Base-by-base conservation (phyloP, 2,888 invertebrate genomes). In the Tinea trinotella region DNA sequence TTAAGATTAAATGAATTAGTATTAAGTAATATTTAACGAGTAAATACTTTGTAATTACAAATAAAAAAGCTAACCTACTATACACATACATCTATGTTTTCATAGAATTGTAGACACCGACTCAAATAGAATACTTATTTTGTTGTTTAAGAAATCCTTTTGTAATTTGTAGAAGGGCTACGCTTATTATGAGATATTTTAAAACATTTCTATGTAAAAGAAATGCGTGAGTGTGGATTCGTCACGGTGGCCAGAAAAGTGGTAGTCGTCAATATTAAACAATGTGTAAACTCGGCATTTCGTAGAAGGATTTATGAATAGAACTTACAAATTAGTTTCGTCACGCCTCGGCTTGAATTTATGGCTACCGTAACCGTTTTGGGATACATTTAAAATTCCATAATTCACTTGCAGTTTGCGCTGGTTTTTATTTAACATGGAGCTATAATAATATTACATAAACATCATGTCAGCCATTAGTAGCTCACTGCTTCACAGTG, bases 221-320 rank as follows among this genome's bases (percentile, higher is more conserved):
- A 7, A 30, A 30, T 7, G n/a, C 30, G 30, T 30, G 30, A 30
- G 40, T 7, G 6, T 15, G 4, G 2, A 50, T 50, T 50, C 22
- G 50, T 50, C 24, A 22, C 50, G 13, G 50, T 50, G 50, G 50
- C 50, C 50, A 19, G 24, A 24, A n/a, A 50, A 50, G 48, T 48
- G 50, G 50, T 50, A 12, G 50, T 19, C 18, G 24, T n/a, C 46
- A 46, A n/a, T n/a, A 15, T n/a, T 13, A 13, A 46, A 50, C 50
- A 24, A 50, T 22, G 24, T 48, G 18, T 48, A 18, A 17, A 3
- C n/a, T 17, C 17, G n/a, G 50, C 22, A 24, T 50, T 46, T 50
- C 50, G 24, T n/a, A 15, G 50, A 50, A 50, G 50, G 50, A 50
- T 50, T n/a, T 50, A 15, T 50, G 50, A 24, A 24, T 22, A 46